These are phyloP conservation scores for Octodon degus DNA, from an alignment of 2,113 vertebrate genomes.

Conservation along the genomic window DNA sequence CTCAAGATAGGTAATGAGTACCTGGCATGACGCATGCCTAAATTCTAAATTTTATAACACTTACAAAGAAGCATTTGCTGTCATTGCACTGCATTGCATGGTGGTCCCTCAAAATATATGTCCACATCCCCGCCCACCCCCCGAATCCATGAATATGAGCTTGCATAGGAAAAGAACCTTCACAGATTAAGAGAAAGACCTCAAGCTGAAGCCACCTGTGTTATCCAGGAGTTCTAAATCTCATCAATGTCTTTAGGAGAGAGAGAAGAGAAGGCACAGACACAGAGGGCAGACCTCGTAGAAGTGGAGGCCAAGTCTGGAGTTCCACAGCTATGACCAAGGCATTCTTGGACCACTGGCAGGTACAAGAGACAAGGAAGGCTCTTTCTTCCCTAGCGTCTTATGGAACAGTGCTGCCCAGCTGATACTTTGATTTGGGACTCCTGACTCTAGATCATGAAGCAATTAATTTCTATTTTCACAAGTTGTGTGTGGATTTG, in stretches of 20 bases:
- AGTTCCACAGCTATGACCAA: fast-evolving
- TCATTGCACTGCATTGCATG: not conserved
- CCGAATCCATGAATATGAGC: not conserved
- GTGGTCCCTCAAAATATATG: not conserved
- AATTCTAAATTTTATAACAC: not conserved
- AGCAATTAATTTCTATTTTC: not conserved
- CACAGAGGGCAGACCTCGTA: not conserved
- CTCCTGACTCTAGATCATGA: not conserved
- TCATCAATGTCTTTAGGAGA: not conserved
- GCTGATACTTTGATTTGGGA: not conserved
- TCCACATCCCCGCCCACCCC: not conserved
- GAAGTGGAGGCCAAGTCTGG: not conserved
- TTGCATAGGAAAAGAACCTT: not conserved
- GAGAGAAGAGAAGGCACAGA: not conserved
- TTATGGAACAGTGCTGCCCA: too few relatives aligned
- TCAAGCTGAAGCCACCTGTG: not conserved
- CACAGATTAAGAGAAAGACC: not conserved
- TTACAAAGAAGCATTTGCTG: not conserved
- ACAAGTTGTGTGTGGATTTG: not conserved
- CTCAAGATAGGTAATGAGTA: not conserved
- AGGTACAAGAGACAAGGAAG: not conserved
- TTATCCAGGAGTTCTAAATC: not conserved
- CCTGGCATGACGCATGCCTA: too few relatives aligned
- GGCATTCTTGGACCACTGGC: not conserved
- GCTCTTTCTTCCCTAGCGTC: too few relatives aligned